phyloP scores from a whole-genome alignment of 1,140 invertebrate genomes.

The Plutomurus gul region DNA sequence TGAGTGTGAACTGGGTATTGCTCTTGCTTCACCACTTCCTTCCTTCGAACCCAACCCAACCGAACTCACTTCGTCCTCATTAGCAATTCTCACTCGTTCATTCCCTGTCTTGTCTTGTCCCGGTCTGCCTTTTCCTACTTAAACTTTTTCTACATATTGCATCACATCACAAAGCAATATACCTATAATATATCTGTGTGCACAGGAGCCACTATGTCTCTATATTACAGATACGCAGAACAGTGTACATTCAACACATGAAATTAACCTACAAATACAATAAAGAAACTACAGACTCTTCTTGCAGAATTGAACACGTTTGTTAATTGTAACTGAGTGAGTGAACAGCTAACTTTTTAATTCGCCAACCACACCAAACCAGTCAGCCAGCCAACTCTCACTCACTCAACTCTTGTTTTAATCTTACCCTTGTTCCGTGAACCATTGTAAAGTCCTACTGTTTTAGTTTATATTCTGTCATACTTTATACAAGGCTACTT shows the following conservation, averaged over 20 bases:
- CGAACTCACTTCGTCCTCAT: neutral
- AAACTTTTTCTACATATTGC: no score
- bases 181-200: neutral
- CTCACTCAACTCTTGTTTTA: neutral
- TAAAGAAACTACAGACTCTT: neutral
- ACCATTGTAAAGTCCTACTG: neutral
- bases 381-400: neutral
- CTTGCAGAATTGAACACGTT: neutral
- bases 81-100: conserved; percentile 10
- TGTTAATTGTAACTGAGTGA: neutral
- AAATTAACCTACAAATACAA: neutral
- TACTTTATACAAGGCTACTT: no score
- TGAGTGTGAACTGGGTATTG: conserved; percentile 25
- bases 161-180: neutral
- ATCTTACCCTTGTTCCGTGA: neutral
- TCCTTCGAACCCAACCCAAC: neutral
- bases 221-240: neutral
- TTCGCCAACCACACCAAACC: neutral
- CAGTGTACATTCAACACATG: neutral
- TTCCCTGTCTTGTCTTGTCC: neutral
- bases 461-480: no score
- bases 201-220: neutral
- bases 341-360: neutral
- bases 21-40: conserved; percentile 22
- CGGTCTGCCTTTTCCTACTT: neutral